phyloP scores from a whole-genome alignment of 2,797 vertebrate species.

The Bucorvus abyssinicus region DNA sequence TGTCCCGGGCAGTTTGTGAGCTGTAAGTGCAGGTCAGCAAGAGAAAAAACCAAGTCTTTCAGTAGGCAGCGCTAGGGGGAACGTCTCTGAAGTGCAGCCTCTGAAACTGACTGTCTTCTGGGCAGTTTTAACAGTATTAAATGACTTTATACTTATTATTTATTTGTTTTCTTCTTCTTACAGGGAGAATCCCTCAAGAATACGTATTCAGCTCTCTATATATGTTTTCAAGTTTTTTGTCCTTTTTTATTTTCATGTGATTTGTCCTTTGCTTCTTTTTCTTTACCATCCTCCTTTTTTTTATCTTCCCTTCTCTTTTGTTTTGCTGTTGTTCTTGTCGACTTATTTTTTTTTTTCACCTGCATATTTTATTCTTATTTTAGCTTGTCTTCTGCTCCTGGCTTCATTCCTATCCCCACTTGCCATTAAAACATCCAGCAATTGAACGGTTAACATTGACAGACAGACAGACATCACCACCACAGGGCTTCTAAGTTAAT shows the following conservation, averaged over 20 bases:
- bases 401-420: not conserved
- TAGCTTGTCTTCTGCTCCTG: not conserved
- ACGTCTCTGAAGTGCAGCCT: not conserved
- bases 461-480: not conserved
- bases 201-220: not conserved
- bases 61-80: not conserved
- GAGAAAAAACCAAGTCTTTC: not conserved
- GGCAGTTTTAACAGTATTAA: not conserved
- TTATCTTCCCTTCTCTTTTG: not conserved
- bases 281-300: not conserved
- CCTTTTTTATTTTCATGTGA: not conserved
- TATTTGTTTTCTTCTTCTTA: conserved; percentile 27
- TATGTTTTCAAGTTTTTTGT: not conserved
- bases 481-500: not conserved
- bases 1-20: not conserved
- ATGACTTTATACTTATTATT: conserved; percentile 20
- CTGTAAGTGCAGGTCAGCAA: not conserved
- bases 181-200: not conserved
- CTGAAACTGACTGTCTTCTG: not conserved
- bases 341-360: not conserved
- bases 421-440: not conserved
- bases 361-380: not conserved
- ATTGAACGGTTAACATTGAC: not conserved
- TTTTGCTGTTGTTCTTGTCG: not conserved
- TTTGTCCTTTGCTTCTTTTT: not conserved